Base-by-base conservation (phyloP, 2,797 vertebrate species). In the Neosilurus hyrtlii region DNA sequence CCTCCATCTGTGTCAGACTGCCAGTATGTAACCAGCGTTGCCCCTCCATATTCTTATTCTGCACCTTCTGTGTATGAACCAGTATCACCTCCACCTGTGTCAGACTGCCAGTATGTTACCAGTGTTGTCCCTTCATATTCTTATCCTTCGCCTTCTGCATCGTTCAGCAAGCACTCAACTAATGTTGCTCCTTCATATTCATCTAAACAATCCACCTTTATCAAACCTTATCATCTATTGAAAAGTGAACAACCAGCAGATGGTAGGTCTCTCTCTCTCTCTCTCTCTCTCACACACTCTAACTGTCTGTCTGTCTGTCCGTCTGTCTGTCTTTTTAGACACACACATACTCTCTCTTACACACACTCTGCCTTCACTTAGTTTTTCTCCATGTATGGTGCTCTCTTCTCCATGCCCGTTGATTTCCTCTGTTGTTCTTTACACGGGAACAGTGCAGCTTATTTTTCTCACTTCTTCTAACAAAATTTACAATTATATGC, bases 1-100 rank as follows among this genome's bases (percentile, higher is more conserved):
- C 63, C 65, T 62, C 62, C 63, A 52, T 26, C 71, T 75, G 61
- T n/a, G 62, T 62, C 57, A 62, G 49, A 49, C 70, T n/a, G 20
- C 16, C 57, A 52, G 68, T 37, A 81, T 1, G n/a, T 73, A 54
- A 49, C 22, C 1, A 5, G 43, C 5, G 6, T 57, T 82, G 30
- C 4, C 59, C 73, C 16, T 43, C 18, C 30, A 15, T 15, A 22
- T 75, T 67, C 62, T 30, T 51, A 35, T 56, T 3, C 63, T 30
- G 49, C 35, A 62, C 7, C 12, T 77, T 16, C 49, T 72, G 37
- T 65, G 14, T 72, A 62, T 54, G 70, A 73, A 49, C 37, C 80
- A 11, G n/a, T 65, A 22, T 82, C 70, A 35, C 80, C 59, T 52
- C 80, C 43, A 52, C 1, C 16, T 63, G 35, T 57, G 62, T 43